Evolutionary conservation across 1,140 invertebrate genomes (phyloP), one percentile per base, ranked within the genome.

Genomic region (Hyphantria cunea): DNA sequence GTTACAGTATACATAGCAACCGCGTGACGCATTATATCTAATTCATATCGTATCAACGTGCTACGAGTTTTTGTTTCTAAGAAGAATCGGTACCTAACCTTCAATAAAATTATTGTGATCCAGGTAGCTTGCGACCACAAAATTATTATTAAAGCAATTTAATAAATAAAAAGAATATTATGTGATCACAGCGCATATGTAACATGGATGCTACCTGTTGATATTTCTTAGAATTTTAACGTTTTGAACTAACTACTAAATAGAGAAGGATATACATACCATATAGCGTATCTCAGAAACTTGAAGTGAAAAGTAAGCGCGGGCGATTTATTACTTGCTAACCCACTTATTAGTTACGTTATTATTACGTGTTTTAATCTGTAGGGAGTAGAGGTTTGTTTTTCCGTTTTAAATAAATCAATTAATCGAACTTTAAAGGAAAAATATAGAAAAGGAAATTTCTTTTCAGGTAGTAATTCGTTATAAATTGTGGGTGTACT

Each of bases 31-130:
- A 59, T 59, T 59, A 59, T 50, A 45, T 59, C 33, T 17, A 59
- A 59, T 49, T 59, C 49, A 59, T 32, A 49, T 49, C 55, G 55
- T 56, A 61, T 76, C 71, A 76, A 74, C 71, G 45, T 41, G 41
- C 13, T 31, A 15, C 42, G 10, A 47, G 25, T 56, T 13, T 13
- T 17, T 13, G 41, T 51, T 60, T 60, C 56, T 32, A 51, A 60
- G 56, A 60, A 60, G 33, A 58, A 41, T 50, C 45, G 51, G 47
- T 51, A 60, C 45, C 45, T 44, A 50, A 42, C 34, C 48, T 25
- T 51, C 48, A 60, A 51, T 50, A 60, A 60, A 51, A 60, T 60
- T 50, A 37, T 42, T 51, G 37, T 42, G 47, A 49, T 44, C 10
- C 56, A 60, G 56, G 56, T 60, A 60, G 56, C 42, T 12, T 33